phyloP scores from a whole-genome alignment of 2,797 vertebrate species.

The Ispidina lecontei region DNA sequence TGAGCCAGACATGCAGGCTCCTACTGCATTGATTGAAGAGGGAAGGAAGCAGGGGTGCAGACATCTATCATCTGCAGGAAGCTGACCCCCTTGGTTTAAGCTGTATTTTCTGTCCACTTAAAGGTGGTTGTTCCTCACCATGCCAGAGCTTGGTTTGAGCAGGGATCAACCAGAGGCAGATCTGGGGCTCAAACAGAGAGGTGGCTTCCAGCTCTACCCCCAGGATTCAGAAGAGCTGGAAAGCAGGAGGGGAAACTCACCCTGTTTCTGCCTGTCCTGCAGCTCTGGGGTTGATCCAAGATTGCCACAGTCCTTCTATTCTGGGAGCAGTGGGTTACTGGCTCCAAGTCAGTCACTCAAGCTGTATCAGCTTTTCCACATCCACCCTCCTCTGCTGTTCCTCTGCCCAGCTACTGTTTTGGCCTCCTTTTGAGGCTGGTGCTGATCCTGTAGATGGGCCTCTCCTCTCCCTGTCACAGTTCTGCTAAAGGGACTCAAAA shows the following conservation, averaged over 20 bases:
- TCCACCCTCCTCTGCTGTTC: neutral
- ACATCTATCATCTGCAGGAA: neutral
- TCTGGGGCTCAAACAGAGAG: neutral
- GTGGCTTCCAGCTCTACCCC: neutral
- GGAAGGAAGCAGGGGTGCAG: neutral
- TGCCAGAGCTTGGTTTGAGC: neutral
- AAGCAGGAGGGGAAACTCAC: neutral
- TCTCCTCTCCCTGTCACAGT: neutral
- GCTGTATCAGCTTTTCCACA: neutral
- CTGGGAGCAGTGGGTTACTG: neutral
- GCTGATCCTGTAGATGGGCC: neutral
- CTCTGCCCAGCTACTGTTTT: constrained; percentile 3
- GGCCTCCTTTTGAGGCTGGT: neutral
- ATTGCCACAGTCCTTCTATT: neutral
- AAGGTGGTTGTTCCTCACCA: neutral
- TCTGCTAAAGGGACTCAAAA: neutral
- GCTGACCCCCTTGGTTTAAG: neutral
- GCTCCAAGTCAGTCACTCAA: neutral
- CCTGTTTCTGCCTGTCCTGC: neutral
- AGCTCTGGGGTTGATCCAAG: neutral
- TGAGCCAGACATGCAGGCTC: neutral
- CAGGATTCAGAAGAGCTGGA: neutral
- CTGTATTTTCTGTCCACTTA: neutral
- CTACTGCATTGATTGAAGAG: neutral
- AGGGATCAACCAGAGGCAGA: neutral